phyloP scores from a whole-genome alignment of 2,797 vertebrate genomes.

The Xerus rutilus region DNA sequence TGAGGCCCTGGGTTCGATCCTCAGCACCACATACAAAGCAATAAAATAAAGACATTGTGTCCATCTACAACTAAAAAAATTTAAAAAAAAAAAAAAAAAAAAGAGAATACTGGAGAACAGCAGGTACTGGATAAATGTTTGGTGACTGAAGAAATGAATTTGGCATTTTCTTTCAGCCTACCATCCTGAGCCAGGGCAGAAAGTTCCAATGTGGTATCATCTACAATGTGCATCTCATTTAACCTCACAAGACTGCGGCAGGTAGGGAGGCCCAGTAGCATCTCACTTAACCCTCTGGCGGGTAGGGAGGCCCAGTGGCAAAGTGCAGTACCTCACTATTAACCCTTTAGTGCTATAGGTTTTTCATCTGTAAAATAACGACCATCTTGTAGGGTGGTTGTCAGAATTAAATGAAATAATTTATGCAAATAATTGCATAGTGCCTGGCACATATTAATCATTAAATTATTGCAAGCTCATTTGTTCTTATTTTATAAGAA shows the following conservation, averaged over 20 bases:
- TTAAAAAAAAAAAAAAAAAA: no score
- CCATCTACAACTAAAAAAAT: no score
- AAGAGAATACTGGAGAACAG: background rate
- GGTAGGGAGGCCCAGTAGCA: no score
- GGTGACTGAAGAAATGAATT: background rate
- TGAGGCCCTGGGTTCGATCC: no score
- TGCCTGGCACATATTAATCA: background rate
- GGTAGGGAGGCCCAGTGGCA: background rate
- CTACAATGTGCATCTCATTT: background rate
- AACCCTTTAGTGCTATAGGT: background rate
- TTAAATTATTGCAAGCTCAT: background rate
- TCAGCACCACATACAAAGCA: no score
- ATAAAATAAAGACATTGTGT: no score
- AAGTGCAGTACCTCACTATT: background rate
- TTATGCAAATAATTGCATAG: background rate
- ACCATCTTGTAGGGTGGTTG: background rate
- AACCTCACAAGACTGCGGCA: background rate
- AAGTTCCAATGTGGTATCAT: background rate
- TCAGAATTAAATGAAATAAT: slow-evolving; percentile 15
- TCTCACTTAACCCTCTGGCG: no score
- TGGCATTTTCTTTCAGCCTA: background rate
- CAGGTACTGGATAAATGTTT: background rate
- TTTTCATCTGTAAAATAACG: background rate
- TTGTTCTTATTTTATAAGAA: background rate
- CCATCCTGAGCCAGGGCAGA: background rate